phyloP scores from a whole-genome alignment of 2,113 vertebrate genomes.

The Gallinago jamesoni region DNA sequence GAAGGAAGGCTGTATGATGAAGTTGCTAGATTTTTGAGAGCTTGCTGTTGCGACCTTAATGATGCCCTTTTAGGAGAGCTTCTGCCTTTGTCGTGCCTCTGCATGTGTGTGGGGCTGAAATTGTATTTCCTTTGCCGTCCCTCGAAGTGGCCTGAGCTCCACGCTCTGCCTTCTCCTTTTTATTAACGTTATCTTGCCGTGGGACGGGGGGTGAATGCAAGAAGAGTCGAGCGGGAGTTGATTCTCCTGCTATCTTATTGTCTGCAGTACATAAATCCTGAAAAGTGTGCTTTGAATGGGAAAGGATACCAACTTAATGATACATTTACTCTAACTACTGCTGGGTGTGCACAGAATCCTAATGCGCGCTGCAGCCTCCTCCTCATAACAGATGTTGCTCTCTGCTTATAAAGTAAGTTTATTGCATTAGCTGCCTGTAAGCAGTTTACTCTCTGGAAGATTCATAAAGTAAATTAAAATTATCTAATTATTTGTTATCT shows the following conservation, averaged over 20 bases:
- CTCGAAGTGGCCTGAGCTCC: neutral
- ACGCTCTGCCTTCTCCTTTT: neutral
- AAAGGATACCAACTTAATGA: constrained; percentile 52
- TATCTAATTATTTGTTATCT: constrained; percentile 67
- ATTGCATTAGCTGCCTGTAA: constrained; percentile 63
- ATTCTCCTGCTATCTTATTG: constrained; percentile 37
- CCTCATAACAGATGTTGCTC: constrained; percentile 54
- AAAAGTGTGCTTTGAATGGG: constrained; percentile 59
- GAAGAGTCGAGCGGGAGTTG: neutral
- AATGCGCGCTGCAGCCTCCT: constrained; percentile 14
- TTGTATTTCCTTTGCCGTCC: neutral
- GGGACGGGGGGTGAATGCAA: neutral
- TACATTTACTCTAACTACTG: constrained; percentile 51
- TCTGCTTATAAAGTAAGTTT: constrained; percentile 59
- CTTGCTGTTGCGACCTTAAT: neutral
- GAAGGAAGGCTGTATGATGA: neutral
- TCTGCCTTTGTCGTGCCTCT: neutral
- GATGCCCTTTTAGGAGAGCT: neutral
- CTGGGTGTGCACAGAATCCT: neutral
- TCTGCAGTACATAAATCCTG: constrained; percentile 64
- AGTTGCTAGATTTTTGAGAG: neutral
- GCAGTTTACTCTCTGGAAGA: constrained; percentile 58
- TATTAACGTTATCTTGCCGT: neutral
- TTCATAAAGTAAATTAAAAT: constrained; percentile 64
- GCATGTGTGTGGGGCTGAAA: neutral